Conservation (phyloP, 2,113 vertebrate species). For the Sceloporus tristichus region DNA sequence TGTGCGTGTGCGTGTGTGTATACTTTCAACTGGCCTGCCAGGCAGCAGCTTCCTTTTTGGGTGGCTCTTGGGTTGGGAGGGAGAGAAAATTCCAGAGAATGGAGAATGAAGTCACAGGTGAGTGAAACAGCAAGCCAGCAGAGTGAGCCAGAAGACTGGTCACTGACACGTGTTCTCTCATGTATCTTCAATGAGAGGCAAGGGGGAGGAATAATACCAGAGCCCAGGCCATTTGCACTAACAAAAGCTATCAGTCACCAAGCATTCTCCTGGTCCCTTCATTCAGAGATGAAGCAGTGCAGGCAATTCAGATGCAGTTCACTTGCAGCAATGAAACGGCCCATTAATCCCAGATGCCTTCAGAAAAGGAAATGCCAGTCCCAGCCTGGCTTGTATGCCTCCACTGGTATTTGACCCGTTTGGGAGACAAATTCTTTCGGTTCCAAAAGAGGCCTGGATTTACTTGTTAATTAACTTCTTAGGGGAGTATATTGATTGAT, state of each 20-base stretch:
- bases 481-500: constrained; percentile 69
- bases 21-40: not conserved
- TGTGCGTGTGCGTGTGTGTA: too few relatives aligned
- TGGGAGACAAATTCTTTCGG: constrained; percentile 46
- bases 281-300: constrained; percentile 70
- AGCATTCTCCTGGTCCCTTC: constrained; percentile 52
- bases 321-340: constrained; percentile 74
- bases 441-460: constrained; percentile 71
- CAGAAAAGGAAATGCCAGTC: constrained; percentile 74
- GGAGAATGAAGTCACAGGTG: not conserved
- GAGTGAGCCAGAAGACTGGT: not conserved
- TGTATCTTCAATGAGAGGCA: accelerated
- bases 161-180: not conserved
- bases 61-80: not conserved
- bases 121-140: not conserved
- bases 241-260: constrained; percentile 41
- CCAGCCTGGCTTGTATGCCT: constrained; percentile 73
- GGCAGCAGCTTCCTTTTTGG: not conserved
- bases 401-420: constrained; percentile 69
- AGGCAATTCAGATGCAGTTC: constrained; percentile 53
- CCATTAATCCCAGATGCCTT: constrained; percentile 76
- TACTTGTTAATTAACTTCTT: constrained; percentile 74
- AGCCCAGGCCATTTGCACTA: not conserved
- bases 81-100: not conserved
- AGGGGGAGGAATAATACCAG: not conserved